phyloP scores from a whole-genome alignment of 1,140 invertebrate genomes.

The Elysia chlorotica region DNA sequence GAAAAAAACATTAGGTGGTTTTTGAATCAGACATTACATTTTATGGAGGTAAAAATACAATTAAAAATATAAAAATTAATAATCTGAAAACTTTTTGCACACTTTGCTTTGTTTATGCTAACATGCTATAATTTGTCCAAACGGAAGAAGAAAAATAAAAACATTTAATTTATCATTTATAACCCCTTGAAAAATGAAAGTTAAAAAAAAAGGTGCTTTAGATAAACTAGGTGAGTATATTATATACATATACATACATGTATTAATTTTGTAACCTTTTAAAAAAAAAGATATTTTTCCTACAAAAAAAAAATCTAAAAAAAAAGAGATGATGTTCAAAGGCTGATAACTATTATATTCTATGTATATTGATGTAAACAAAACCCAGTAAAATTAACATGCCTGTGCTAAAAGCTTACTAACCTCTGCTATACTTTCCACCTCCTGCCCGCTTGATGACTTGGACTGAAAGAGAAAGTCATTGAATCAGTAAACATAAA shows the following conservation, averaged over 20 bases:
- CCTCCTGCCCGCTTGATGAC: neutral
- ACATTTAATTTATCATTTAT: neutral
- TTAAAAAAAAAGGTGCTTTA: too few relatives aligned
- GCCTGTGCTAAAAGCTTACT: slow-evolving; percentile 10
- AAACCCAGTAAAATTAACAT: too few relatives aligned
- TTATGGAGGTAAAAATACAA: too few relatives aligned
- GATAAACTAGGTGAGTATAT: too few relatives aligned
- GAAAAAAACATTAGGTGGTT: slow-evolving; percentile 25
- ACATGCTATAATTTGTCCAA: neutral
- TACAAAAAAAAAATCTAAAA: too few relatives aligned
- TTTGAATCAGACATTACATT: too few relatives aligned
- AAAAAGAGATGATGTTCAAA: too few relatives aligned
- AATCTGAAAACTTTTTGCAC: neutral
- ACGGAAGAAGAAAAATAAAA: neutral
- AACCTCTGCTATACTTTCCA: slow-evolving; percentile 39
- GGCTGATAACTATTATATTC: too few relatives aligned
- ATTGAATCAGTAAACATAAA: slow-evolving; percentile 24
- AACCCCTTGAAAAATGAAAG: neutral
- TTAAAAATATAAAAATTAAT: neutral
- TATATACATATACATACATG: too few relatives aligned
- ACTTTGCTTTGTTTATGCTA: neutral
- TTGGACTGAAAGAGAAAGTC: slow-evolving; percentile 41
- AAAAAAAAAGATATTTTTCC: too few relatives aligned
- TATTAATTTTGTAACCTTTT: too few relatives aligned
- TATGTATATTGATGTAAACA: too few relatives aligned